These are phyloP conservation scores for Tetanocera ferruginea DNA, from an alignment of 2,888 invertebrate genomes.

Conservation along the genomic window DNA sequence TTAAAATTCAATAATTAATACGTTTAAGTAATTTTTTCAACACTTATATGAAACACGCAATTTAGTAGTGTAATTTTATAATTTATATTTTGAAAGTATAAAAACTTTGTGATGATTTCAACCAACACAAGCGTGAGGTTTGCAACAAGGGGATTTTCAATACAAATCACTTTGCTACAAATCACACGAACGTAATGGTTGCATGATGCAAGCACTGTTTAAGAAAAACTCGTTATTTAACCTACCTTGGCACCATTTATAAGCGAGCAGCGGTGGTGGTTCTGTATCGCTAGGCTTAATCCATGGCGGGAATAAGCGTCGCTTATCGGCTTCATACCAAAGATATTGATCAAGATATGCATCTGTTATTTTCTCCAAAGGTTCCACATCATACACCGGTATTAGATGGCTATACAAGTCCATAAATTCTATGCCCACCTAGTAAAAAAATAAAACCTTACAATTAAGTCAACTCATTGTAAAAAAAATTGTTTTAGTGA, in stretches of 20 bases:
- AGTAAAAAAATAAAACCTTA: constrained; percentile 36
- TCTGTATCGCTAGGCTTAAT: constrained; percentile 99
- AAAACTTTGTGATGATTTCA: constrained; percentile 37
- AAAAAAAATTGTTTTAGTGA: neutral
- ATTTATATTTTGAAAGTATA: no score
- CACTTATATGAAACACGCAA: no score
- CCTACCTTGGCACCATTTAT: constrained; percentile 98
- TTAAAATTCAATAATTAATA: no score
- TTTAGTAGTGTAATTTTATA: no score
- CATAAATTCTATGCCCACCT: constrained; percentile 99
- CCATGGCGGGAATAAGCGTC: constrained; percentile 97
- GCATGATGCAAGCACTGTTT: neutral
- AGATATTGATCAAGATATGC: constrained; percentile 99
- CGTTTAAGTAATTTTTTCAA: no score
- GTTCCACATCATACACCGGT: constrained; percentile 99
- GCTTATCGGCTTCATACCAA: constrained; percentile 99
- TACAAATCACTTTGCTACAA: constrained; percentile 77
- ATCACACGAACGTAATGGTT: constrained; percentile 73
- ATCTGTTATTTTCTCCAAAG: constrained; percentile 99
- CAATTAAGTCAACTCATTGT: neutral
- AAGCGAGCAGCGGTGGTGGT: constrained; percentile 91
- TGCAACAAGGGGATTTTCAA: constrained; percentile 78
- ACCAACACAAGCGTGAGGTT: constrained; percentile 75
- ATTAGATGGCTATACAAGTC: constrained; percentile 98
- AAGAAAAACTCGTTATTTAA: neutral